Base-by-base conservation (phyloP, 2,888 invertebrate genomes). In the Dasypogon diadema region DNA sequence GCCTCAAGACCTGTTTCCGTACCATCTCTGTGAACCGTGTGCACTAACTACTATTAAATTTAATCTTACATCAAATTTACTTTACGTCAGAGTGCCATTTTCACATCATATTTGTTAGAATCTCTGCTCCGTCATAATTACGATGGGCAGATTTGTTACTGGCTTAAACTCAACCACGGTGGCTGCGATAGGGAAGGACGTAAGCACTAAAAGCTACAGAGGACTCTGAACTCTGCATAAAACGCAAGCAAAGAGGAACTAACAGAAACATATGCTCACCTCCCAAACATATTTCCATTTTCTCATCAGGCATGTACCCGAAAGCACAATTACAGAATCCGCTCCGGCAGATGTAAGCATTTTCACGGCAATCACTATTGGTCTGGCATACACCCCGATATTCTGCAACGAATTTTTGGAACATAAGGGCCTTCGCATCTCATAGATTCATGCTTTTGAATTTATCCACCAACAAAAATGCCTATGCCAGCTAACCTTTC, bases 271-370 rank as follows among this genome's bases (percentile, higher is more conserved):
- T 16, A 16, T 48, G 73, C 78, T 75, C 77, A 80, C 80, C 79
- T 48, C 79, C 80, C 70, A 80, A 55, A 60, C 80, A 80, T n/a
- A 76, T 78, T 75, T 78, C 73, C 16, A 77, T 76, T 22, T 55
- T 55, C 14, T 76, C 77, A 75, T 79, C 78, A 10, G 77, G 77
- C 21, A 22, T 74, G 73, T 77, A 80, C 73, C 79, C 80, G 37
- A 75, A 58, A 42, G 79, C 78, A 76, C 80, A 80, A 74, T 79
- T 78, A 68, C 80, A 80, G 2, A 73, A 26, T 14, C 65, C 60
- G 21, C 54, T 42, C 16, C 73, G 75, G 60, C 80, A 80, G 22
- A 77, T 58, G 65, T 80, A 80, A n/a, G 80, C 80, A 75, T 60
- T 75, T 51, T 76, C 73, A 12, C 79, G 79, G 74, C 80, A 80